Percentiles rank a stretch among this genome's conserved stretches.
phyloP scores from a whole-genome alignment of 2,113 vertebrate species.

The Planiliza haematocheilus region DNA sequence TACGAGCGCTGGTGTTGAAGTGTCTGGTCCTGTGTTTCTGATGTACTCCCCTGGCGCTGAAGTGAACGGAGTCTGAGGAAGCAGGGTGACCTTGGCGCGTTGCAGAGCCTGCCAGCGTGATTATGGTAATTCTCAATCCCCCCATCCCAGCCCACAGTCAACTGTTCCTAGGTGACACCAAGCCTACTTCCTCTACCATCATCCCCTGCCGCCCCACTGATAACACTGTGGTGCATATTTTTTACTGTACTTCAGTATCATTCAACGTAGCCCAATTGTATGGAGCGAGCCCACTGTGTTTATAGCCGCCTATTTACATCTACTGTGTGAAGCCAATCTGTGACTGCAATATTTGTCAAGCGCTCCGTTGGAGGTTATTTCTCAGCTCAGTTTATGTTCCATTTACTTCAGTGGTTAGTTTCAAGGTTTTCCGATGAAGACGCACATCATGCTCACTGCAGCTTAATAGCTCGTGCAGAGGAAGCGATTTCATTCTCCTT shows the following conservation, averaged over 20 bases:
- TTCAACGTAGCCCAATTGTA: slow-evolving; percentile 24
- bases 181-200: slow-evolving; percentile 54
- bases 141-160: slow-evolving; percentile 42
- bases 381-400: slow-evolving; percentile 15
- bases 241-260: slow-evolving; percentile 38
- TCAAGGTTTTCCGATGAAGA: slow-evolving; percentile 38
- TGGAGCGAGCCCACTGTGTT: slow-evolving; percentile 5
- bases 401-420: slow-evolving; percentile 32
- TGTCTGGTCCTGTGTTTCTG: slow-evolving; percentile 44
- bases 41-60: slow-evolving; percentile 53
- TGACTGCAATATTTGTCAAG: slow-evolving; percentile 11
- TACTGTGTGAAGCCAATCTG: slow-evolving; percentile 6
- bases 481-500: slow-evolving; percentile 45
- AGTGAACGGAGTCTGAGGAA: slow-evolving; percentile 43
- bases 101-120: slow-evolving; percentile 64
- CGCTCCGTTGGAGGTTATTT: slow-evolving; percentile 17
- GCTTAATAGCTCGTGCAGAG: slow-evolving; percentile 43
- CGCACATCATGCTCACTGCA: slow-evolving; percentile 10
- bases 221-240: slow-evolving; percentile 47
- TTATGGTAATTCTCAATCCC: slow-evolving; percentile 69
- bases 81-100: slow-evolving; percentile 75
- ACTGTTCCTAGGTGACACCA: slow-evolving; percentile 55
- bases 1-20: not conserved
- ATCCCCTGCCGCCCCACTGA: slow-evolving; percentile 28
- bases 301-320: slow-evolving; percentile 21